A percentile compares a stretch with the other conserved stretches of the same genome.
Evolutionary conservation across 1,140 invertebrate species (phyloP).

Genomic region (Tetramorium parvispinum): DNA sequence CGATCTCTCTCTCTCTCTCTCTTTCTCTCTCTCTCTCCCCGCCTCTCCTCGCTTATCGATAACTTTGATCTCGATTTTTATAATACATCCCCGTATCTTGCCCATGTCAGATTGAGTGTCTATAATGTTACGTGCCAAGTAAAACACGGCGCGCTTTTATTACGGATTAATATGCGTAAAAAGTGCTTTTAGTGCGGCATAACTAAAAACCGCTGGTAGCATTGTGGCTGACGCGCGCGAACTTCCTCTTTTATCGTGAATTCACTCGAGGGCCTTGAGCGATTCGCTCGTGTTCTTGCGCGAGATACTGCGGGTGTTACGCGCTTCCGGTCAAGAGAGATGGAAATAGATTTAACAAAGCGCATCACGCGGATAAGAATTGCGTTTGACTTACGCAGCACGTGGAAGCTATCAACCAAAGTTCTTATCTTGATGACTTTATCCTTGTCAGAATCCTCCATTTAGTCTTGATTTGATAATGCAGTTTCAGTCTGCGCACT

Average conservation of each 20-base stretch:
- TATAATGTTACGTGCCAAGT: not conserved
- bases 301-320: not conserved
- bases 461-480: conserved; percentile 3
- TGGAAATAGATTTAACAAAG: conserved; percentile 43
- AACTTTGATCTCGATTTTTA: conserved; percentile 14
- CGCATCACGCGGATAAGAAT: not conserved
- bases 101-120: not conserved
- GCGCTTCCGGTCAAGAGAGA: not conserved
- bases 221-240: conserved; percentile 26
- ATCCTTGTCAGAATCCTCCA: not conserved
- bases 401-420: conserved; percentile 47
- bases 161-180: conserved; percentile 36
- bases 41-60: not conserved
- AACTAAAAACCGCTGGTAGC: not conserved
- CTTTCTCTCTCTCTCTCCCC: no score
- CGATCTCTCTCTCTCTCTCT: not conserved
- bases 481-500: not conserved
- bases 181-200: not conserved
- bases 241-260: conserved; percentile 34
- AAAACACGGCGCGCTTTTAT: conserved; percentile 13
- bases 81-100: not conserved
- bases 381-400: conserved; percentile 1
- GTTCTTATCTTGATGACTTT: conserved; percentile 40
- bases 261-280: conserved; percentile 31
- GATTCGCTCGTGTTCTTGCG: conserved; percentile 33